Base-by-base conservation (phyloP, 2,797 vertebrate species). In the Chelidonichthys spinosus region DNA sequence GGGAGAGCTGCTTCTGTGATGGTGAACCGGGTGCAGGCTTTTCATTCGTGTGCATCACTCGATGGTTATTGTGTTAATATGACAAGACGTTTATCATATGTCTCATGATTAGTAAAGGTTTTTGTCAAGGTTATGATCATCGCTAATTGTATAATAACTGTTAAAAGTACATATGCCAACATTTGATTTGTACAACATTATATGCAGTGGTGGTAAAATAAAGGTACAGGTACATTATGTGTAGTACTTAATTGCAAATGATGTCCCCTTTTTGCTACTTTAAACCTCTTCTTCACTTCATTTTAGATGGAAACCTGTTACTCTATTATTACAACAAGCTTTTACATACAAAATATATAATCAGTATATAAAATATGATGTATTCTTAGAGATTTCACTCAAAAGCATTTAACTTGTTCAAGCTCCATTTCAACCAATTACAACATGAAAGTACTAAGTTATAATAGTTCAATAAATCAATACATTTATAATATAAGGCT, bases 1-100 rank as follows among this genome's bases (percentile, higher is more conserved):
- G 15, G 7, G 47, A 74, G 58, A 68, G 32, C 46, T 71, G 33
- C 39, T 43, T 56, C 46, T 60, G 67, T 59, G 50, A 50, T 5
- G 25, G 66, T 66, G 15, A 65, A 60, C 8, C 64, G 46, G 7
- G 15, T 65, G 43, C 39, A 68, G 7, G 14, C 43, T 46, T 25
- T 49, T 40, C 7, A 2, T 40, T 13, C 55, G 40, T 65, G 37
- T 35, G 14, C 15, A n/a, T 32, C 9, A 18, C 25, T 43, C 52
- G 11, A 33, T 13, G 8, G 6, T 56, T 59, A 62, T 52, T 43
- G 9, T 32, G 11, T n/a, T 62, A 18, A 66, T 47, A 4, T 32
- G 53, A 11, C 4, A 59, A 8, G 1, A 13, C 0, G 9, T 37
- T 73, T 3, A 5, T 25, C 13, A 32, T 32, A 44, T n/a, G 6